Evolutionary conservation across 2,888 invertebrate genomes (phyloP), one percentile per base, ranked within the genome.

Genomic region (Cacoxenus indagator): DNA sequence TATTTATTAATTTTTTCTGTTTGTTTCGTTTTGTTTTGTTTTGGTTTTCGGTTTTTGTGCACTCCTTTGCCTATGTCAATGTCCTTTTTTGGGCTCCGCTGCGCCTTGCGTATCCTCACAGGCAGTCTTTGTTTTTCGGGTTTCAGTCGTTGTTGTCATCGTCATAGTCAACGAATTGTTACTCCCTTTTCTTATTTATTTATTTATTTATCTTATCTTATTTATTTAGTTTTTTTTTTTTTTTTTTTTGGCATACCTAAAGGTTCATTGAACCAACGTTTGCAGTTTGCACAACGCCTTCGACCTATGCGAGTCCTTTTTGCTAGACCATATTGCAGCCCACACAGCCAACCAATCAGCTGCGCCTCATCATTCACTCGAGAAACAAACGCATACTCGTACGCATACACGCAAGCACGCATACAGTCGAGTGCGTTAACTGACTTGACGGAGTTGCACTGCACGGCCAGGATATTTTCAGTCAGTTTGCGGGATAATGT

Each of bases 301-400:
- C 43, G 45, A 11, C 31, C n/a, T n/a, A n/a, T n/a, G n/a, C n/a
- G n/a, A 24, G 43, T 17, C 37, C 67, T 67, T 59, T 69, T 48
- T 14, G 31, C 65, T 51, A 45, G 26, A 51, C n/a, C 17, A 31
- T 27, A 51, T 17, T 46, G 67, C 68, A 43, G 59, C 54, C 64
- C 43, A 68, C 61, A 54, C 70, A 64, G 77, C 67, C 77, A 37
- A 14, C 37, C 37, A 37, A 37, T 37, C 37, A 37, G 37, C 37
- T 37, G 26, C 51, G 22, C 22, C 22, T 9, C 19, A 51, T 51
- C 22, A 9, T 22, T n/a, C n/a, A n/a, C n/a, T n/a, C n/a, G n/a
- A 37, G 14, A 26, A 74, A 19, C 70, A 61, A n/a, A n/a, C n/a
- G 61, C 70, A 45, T 31, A 29, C 54, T 55, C 8, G 75, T 72